phyloP scores from a whole-genome alignment of 2,888 invertebrate species.

The Nephrocerus scutellatus region DNA sequence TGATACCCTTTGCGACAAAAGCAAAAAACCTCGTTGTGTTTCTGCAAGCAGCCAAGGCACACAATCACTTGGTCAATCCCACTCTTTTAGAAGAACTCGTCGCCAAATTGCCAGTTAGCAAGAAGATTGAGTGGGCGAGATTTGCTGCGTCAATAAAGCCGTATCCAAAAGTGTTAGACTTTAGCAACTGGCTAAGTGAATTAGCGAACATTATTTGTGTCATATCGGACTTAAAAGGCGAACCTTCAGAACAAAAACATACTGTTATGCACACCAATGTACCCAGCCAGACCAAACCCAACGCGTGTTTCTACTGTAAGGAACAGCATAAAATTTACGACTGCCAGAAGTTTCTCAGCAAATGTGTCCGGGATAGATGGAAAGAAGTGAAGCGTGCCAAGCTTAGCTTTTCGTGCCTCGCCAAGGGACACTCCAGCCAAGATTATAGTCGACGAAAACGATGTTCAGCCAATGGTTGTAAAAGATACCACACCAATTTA shows the following conservation, averaged over 20 bases:
- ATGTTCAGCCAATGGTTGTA: too few relatives aligned
- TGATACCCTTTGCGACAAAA: slow-evolving; percentile 9
- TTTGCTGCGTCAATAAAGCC: slow-evolving; percentile 6
- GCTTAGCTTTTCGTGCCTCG: too few relatives aligned
- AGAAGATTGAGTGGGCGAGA: slow-evolving; percentile 11
- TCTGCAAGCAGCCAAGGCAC: slow-evolving; percentile 4
- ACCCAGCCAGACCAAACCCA: too few relatives aligned
- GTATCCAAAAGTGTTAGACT: slow-evolving; percentile 8
- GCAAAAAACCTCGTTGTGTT: slow-evolving; percentile 9
- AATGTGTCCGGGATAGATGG: too few relatives aligned
- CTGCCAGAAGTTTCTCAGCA: too few relatives aligned
- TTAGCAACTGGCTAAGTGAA: slow-evolving; percentile 8
- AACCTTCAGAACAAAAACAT: background rate
- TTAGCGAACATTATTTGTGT: slow-evolving; percentile 3
- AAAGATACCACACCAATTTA: too few relatives aligned
- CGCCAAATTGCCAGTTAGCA: slow-evolving; percentile 9
- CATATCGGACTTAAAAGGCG: too few relatives aligned
- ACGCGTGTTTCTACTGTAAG: too few relatives aligned
- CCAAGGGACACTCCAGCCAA: too few relatives aligned
- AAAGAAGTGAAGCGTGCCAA: too few relatives aligned
- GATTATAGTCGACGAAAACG: too few relatives aligned
- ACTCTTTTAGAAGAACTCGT: slow-evolving; percentile 12
- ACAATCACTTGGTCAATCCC: slow-evolving; percentile 10
- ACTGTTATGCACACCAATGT: background rate
- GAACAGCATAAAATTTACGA: too few relatives aligned